Evolutionary conservation across 2,888 invertebrate genomes (phyloP), one percentile per base, ranked within the genome.

Genomic region (Dolichomitus sp.): DNA sequence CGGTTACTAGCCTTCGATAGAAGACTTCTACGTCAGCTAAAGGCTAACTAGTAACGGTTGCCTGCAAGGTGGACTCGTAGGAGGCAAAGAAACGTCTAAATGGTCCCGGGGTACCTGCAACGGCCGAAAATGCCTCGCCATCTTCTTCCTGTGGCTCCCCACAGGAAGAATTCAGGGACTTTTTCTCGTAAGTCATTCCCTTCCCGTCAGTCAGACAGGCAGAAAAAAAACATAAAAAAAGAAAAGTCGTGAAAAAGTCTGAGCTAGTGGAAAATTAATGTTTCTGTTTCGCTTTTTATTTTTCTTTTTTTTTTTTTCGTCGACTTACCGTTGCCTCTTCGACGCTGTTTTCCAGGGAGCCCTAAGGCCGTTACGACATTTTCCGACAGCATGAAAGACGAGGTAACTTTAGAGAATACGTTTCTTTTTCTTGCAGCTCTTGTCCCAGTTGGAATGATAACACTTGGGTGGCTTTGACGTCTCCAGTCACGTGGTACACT

Each of bases 1-100:
- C 83, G 85, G 86, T 87, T 83, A 87, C 85, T 85, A 81, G 76
- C 81, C 59, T 54, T 14, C 75, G 30, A 42, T 17, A 61, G 40
- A 40, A 72, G 54, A 70, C 57, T 75, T 57, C 57, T 54, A 14
- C 27, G n/a, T 37, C 17, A n/a, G 37, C 30, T 81, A 37, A 45
- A 23, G 17, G 17, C n/a, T 37, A 45, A 63, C 33, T 59, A 59
- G 65, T 48, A 2, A 9, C 19, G 45, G 45, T 42, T n/a, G 59
- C 66, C 37, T 27, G 63, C 42, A 27, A 84, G 83, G 40, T 81
- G 79, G 76, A 74, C 70, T 52, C 54, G 78, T 66, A 61, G 52
- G 30, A 23, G 59, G 63, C 33, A 83, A 86, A 83, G 85, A 76
- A 81, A 79, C 69, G 68, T 83, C 76, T 81, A 83, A 85, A 68